Evolutionary conservation across 2,888 invertebrate species (phyloP).

Genomic region (Lumbricus terrestris): DNA sequence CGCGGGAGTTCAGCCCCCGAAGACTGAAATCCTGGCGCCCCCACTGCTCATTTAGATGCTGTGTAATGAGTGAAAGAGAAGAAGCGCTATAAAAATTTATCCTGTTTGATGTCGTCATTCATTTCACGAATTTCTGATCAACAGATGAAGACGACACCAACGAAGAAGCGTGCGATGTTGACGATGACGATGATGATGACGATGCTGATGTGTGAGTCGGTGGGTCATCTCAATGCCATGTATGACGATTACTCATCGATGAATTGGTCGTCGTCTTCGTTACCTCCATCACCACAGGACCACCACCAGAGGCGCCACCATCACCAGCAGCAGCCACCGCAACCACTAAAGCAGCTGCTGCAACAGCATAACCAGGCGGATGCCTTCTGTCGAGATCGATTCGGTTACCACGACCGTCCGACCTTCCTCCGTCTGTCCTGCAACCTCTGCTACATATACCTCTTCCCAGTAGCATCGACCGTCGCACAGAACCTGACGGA

Average conservation of each 20-base stretch:
- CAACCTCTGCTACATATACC: constrained; percentile 5
- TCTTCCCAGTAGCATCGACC: background rate
- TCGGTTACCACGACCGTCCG: background rate
- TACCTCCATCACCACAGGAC: background rate
- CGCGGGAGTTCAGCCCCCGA: too few relatives aligned
- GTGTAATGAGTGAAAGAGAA: too few relatives aligned
- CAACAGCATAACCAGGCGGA: background rate
- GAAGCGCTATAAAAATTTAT: too few relatives aligned
- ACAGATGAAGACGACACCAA: background rate
- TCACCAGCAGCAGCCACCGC: background rate
- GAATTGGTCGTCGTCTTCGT: background rate
- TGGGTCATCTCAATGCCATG: background rate
- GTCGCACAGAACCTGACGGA: background rate
- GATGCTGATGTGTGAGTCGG: background rate
- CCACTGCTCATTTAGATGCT: too few relatives aligned
- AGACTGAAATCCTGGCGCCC: too few relatives aligned
- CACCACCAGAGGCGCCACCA: background rate
- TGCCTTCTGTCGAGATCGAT: background rate
- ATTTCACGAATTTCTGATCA: too few relatives aligned
- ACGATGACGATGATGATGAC: background rate
- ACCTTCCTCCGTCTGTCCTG: background rate
- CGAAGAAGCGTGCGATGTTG: background rate
- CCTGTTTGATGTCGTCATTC: background rate
- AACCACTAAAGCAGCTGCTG: background rate
- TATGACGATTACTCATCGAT: background rate